Evolutionary conservation across 2,888 invertebrate genomes (phyloP).

Genomic region (Drosophila atripex): DNA sequence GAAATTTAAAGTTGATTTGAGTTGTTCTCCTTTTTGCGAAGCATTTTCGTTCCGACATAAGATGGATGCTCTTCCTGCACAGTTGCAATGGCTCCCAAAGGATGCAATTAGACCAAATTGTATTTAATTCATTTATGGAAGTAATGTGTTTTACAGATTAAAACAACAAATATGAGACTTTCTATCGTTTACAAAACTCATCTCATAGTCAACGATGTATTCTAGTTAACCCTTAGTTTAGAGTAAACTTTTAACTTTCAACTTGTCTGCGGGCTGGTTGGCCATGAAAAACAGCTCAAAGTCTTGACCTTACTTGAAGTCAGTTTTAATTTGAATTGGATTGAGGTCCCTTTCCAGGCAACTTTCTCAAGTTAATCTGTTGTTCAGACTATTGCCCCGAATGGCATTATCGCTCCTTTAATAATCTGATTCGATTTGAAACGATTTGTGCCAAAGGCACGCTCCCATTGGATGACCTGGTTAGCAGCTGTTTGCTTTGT

Average conservation of each 20-base stretch:
- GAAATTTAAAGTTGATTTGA: slow-evolving; percentile 27
- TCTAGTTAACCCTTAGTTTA: background rate
- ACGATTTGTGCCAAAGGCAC: slow-evolving; percentile 62
- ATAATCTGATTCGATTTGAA: slow-evolving; percentile 21
- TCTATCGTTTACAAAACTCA: background rate
- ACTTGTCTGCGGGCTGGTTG: background rate
- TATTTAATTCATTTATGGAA: background rate
- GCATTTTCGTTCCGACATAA: background rate
- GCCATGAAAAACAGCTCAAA: slow-evolving; percentile 9
- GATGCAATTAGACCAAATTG: slow-evolving; percentile 9
- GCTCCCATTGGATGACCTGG: slow-evolving; percentile 56
- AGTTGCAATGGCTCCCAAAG: slow-evolving; percentile 9
- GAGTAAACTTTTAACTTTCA: slow-evolving; percentile 5
- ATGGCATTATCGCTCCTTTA: slow-evolving; percentile 6
- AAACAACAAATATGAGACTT: background rate
- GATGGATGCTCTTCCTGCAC: slow-evolving; percentile 7
- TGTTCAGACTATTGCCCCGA: slow-evolving; percentile 16
- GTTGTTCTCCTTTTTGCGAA: slow-evolving; percentile 8
- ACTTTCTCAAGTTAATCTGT: slow-evolving; percentile 7
- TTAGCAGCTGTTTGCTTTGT: slow-evolving; percentile 42
- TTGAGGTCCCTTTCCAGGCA: background rate
- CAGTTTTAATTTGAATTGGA: slow-evolving; percentile 11
- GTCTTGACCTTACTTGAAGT: slow-evolving; percentile 18
- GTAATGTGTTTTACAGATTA: background rate
- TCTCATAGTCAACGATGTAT: background rate